Percentiles rank a stretch among this genome's conserved stretches.
phyloP scores from a whole-genome alignment of 2,888 invertebrate genomes.

The Theristus sp. region DNA sequence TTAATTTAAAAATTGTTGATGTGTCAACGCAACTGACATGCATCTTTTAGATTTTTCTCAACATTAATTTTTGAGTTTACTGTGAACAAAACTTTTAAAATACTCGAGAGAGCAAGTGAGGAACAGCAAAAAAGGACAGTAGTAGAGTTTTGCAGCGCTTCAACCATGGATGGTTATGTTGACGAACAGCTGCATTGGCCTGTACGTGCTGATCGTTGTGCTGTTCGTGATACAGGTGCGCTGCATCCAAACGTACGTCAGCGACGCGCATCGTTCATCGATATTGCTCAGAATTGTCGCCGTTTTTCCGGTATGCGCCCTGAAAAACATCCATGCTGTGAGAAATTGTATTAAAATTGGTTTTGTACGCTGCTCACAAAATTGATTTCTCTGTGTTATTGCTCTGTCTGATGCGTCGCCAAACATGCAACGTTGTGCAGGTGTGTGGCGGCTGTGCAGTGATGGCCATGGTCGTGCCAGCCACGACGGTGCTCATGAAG shows the following conservation, averaged over 20 bases:
- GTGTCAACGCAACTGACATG: no score
- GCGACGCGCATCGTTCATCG: neutral
- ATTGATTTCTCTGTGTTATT: no score
- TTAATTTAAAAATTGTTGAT: no score
- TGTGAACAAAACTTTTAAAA: no score
- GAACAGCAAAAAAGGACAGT: no score
- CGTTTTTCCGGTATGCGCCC: neutral
- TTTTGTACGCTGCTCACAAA: no score
- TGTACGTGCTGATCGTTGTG: neutral
- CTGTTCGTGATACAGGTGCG: neutral
- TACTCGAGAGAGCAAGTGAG: no score
- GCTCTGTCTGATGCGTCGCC: no score
- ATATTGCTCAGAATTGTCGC: neutral
- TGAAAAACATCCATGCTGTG: neutral
- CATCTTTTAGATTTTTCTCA: no score
- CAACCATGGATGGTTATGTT: neutral
- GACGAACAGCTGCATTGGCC: neutral
- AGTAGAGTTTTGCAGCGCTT: neutral
- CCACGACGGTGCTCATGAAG: neutral
- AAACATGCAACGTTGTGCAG: no score
- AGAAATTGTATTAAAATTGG: neutral
- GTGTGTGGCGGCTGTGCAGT: neutral
- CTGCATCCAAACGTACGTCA: neutral
- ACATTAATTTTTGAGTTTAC: no score
- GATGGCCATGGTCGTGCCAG: neutral